These are phyloP conservation scores for Neogale vison DNA, from an alignment of 2,113 vertebrate genomes.

Conservation along the genomic window DNA sequence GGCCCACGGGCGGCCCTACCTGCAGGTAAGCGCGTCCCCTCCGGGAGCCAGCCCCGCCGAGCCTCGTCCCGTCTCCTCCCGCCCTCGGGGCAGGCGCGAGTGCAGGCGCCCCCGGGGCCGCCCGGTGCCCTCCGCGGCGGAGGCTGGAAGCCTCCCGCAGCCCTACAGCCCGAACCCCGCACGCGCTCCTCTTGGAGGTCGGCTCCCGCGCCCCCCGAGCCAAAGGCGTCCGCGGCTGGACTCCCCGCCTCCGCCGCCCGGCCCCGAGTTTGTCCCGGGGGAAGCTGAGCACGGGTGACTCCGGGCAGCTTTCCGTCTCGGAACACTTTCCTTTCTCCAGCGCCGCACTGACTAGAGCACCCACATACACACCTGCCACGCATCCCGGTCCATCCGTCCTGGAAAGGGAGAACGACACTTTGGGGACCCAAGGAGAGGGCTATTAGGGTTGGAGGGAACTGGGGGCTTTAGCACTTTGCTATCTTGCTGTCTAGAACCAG, in stretches of 20 bases:
- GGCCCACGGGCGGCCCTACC: constrained; percentile 87
- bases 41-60: rapidly evolving
- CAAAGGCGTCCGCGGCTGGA: rapidly evolving
- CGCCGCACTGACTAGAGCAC: too few relatives aligned
- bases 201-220: neutral
- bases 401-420: neutral
- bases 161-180: neutral
- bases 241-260: neutral
- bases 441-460: too few relatives aligned
- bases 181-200: rapidly evolving
- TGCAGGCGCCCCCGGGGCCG: neutral
- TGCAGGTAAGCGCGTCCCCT: constrained; percentile 85
- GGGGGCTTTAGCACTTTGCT: neutral
- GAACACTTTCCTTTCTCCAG: neutral
- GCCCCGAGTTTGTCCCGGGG: neutral
- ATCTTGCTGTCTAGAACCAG: neutral
- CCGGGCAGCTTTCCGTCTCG: neutral
- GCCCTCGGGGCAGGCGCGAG: neutral
- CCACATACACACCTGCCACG: neutral
- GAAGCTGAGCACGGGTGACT: neutral
- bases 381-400: neutral
- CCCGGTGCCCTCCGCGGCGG: rapidly evolving
- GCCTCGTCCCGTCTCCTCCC: neutral
- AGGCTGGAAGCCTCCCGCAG: neutral
- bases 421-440: neutral